Conservation (phyloP, 2,113 vertebrate genomes). For the Neomonachus schauinslandi region DNA sequence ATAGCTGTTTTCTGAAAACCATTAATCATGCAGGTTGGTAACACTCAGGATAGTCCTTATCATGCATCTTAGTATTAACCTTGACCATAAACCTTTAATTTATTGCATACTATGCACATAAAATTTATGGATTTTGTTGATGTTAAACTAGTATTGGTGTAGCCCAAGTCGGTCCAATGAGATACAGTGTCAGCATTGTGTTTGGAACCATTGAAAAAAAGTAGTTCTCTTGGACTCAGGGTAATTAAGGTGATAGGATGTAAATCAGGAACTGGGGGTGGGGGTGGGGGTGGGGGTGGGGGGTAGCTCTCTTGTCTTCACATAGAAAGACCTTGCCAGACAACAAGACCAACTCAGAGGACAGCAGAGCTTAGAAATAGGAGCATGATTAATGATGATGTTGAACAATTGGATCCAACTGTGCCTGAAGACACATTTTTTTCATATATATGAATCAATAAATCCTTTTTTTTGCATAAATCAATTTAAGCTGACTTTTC, state of each 20-base stretch:
- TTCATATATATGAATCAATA: not conserved
- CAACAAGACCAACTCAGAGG: not conserved
- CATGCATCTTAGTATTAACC: not conserved
- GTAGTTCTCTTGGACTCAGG: not conserved
- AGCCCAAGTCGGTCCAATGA: not conserved
- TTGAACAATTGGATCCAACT: not conserved
- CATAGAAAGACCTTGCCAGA: not conserved
- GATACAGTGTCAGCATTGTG: not conserved
- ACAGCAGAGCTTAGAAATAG: not conserved
- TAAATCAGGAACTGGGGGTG: not conserved
- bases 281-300: not conserved
- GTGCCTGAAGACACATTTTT: not conserved
- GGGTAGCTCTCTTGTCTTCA: not conserved
- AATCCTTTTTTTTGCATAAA: not conserved
- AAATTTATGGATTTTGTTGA: not conserved
- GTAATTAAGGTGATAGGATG: not conserved
- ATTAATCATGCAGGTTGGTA: not conserved
- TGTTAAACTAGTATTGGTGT: not conserved
- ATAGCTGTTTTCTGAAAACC: not conserved
- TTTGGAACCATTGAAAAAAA: not conserved
- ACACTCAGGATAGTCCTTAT: not conserved
- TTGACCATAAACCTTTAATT: not conserved
- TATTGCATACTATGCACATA: not conserved
- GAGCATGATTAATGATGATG: not conserved
- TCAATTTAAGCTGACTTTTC: not conserved